Conservation (phyloP, 2,888 invertebrate genomes). For the Drosophila nigritarsus region DNA sequence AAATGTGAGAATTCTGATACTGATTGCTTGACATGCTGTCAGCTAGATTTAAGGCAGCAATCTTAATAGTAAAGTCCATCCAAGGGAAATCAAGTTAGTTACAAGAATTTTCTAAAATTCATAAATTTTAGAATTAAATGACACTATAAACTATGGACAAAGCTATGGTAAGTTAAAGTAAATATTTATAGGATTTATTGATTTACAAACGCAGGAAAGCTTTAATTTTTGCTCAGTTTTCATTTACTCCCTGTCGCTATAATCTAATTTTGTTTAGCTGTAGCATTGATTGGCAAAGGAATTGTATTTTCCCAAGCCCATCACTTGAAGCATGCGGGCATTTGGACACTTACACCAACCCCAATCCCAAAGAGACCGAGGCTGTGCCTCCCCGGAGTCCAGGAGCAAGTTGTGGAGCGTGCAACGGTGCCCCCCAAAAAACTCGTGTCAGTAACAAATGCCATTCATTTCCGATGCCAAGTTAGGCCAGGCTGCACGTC, state of each 20-base stretch:
- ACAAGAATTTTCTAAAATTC: neutral
- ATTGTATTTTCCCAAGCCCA: constrained; percentile 43
- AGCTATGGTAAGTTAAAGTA: neutral
- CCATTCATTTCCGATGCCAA: constrained; percentile 71
- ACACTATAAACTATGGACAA: neutral
- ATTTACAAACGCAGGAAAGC: neutral
- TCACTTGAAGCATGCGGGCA: constrained; percentile 24
- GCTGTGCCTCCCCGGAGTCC: constrained; percentile 15
- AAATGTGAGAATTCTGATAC: constrained; percentile 11
- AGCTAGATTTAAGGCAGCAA: neutral
- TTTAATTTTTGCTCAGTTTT: constrained; percentile 3
- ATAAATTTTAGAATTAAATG: neutral
- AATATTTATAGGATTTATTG: neutral
- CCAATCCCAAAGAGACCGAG: constrained; percentile 6
- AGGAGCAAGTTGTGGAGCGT: constrained; percentile 10
- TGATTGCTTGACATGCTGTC: constrained; percentile 6
- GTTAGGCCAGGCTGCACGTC: constrained; percentile 64
- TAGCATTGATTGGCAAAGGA: constrained; percentile 57
- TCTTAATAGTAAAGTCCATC: neutral
- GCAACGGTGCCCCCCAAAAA: constrained; percentile 13
- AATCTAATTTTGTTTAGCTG: constrained; percentile 29
- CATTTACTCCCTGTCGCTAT: neutral
- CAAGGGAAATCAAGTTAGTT: neutral
- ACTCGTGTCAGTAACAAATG: constrained; percentile 71
- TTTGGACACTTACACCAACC: neutral